Evolutionary conservation across 2,888 invertebrate genomes (phyloP), one percentile per base, ranked within the genome.

Genomic region (Trichacis sp.): DNA sequence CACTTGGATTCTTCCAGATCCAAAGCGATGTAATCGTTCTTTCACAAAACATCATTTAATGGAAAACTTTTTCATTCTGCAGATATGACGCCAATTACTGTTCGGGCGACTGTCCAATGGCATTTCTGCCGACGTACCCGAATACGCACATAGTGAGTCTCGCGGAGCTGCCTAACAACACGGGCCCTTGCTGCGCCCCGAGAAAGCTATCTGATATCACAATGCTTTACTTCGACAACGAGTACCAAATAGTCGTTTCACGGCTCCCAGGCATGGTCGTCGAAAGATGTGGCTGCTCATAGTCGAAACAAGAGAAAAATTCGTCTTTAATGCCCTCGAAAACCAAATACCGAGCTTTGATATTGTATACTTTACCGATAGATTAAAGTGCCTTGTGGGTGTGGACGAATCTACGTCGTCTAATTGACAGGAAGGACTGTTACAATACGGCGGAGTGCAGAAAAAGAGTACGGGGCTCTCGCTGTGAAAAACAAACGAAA

Each of bases 71-170:
- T 33, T 33, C 33, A 53, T 58, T 42, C 76, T 71, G 1, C 77
- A 84, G 84, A 64, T 98, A 97, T 87, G 93, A 95, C 78, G 97
- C 98, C 5, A 95, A 96, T 86, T 97, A 97, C 86, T 98, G 98
- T 86, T 91, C 94, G 54, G 97, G 98, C 5, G 95, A 97, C 77
- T 98, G 98, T 84, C 93, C 93, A 0, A 92, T 92, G 85, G 91
- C 94, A 50, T 95, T 95, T 81, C 86, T 95, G 64, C 95, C 94
- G 79, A 91, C 92, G 77, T 93, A 93, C 80, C 92, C 94, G 0
- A 95, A 96, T 83, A 95, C 96, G 6, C 95, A 96, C 85, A 87
- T 97, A 77, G 91, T 93, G 60, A 93, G 94, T 75, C 88, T 96
- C 78, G 92, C 94, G 2, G 89, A 91, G 42, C 91, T 91, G 0